Percentiles rank a stretch among this genome's conserved stretches.
These are phyloP conservation scores for Ooceraea biroi DNA, from an alignment of 1,140 invertebrate genomes.

Conservation along the genomic window DNA sequence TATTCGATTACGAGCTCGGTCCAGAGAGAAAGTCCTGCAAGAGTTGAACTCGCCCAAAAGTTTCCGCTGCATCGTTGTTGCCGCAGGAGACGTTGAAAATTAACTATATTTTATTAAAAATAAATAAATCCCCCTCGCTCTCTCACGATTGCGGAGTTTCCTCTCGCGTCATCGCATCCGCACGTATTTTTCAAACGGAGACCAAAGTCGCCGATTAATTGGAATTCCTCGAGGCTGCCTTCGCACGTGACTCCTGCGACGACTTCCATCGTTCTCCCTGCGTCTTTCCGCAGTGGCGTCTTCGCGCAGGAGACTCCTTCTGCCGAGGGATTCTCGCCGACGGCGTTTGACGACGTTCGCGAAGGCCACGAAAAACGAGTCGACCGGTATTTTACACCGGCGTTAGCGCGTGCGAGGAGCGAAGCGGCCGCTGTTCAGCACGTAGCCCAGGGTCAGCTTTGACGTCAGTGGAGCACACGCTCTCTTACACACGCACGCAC, in stretches of 20 bases:
- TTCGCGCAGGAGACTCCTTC: background rate
- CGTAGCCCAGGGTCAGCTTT: constrained; percentile 83
- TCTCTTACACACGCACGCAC: constrained; percentile 35
- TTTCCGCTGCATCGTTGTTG: background rate
- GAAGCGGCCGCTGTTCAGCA: constrained; percentile 60
- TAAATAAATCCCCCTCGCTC: background rate
- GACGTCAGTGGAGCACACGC: constrained; percentile 79
- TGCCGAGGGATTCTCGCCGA: constrained; percentile 20
- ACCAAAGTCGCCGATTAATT: constrained; percentile 21
- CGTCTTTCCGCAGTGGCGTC: background rate
- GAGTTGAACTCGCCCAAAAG: background rate
- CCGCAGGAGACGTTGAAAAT: background rate
- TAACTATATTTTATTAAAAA: constrained; percentile 21
- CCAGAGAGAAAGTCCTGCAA: too few relatives aligned
- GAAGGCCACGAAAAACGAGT: constrained; percentile 58
- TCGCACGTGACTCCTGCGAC: background rate
- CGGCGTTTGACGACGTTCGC: constrained; percentile 8
- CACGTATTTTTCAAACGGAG: background rate
- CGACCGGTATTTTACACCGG: constrained; percentile 54
- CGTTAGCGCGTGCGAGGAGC: constrained; percentile 13
- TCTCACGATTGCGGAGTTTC: background rate
- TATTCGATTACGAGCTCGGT: too few relatives aligned
- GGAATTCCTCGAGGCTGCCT: background rate
- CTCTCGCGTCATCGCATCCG: background rate
- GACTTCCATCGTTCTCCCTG: background rate